These are phyloP conservation scores for Zaprionus taronus DNA, from an alignment of 1,140 invertebrate genomes.

Conservation along the genomic window DNA sequence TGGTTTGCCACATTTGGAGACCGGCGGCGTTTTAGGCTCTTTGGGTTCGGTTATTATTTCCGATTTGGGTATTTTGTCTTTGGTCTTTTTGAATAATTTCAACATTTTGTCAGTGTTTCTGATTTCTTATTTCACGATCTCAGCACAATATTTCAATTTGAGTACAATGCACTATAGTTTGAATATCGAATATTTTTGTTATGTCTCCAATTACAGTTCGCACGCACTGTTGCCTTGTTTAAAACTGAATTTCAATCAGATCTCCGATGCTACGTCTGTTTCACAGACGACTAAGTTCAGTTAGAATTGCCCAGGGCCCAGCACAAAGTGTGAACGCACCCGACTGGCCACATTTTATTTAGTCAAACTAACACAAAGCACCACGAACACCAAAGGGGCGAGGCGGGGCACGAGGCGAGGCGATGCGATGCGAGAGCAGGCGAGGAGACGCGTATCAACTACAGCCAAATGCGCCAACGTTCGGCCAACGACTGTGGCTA, in stretches of 20 bases:
- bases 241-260: slow-evolving; percentile 9
- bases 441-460: slow-evolving; percentile 1
- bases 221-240: slow-evolving; percentile 8
- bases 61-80: slow-evolving; percentile 81
- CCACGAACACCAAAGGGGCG: slow-evolving; percentile 6
- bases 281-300: slow-evolving; percentile 31
- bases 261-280: neutral
- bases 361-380: slow-evolving; percentile 8
- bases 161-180: slow-evolving; percentile 5
- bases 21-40: slow-evolving; percentile 63
- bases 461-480: slow-evolving; percentile 63
- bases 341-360: slow-evolving; percentile 25
- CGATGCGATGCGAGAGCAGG: slow-evolving; percentile 1
- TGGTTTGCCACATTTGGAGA: slow-evolving; percentile 81
- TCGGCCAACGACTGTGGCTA: slow-evolving; percentile 63
- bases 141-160: neutral
- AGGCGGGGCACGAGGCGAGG: neutral
- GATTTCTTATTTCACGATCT: neutral
- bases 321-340: slow-evolving; percentile 17
- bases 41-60: slow-evolving; percentile 79
- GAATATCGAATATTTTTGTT: slow-evolving; percentile 7
- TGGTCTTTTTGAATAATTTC: slow-evolving; percentile 78
- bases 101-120: slow-evolving; percentile 59
- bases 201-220: neutral
- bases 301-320: slow-evolving; percentile 29